Evolutionary conservation across 1,140 invertebrate species (phyloP), one percentile per base, ranked within the genome.

Genomic region (Eciton burchellii): DNA sequence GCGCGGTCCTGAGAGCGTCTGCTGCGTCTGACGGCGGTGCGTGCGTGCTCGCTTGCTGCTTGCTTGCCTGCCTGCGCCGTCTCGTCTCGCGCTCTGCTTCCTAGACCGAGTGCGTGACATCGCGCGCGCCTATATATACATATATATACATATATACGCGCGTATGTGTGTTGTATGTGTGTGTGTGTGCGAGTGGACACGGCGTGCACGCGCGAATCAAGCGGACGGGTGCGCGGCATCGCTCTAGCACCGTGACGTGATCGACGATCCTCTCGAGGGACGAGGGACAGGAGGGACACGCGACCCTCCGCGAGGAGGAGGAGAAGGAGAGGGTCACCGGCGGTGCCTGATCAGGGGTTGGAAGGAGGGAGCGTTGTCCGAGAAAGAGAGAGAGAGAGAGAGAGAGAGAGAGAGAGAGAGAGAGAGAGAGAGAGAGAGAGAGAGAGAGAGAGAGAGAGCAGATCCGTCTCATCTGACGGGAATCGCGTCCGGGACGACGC

Each of bases 1-100:
- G 81, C 83, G 54, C 82, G 57, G 72, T 57, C 43, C 43, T 3
- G 68, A 73, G 59, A 62, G 54, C 72, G 57, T 29, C n/a, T 57
- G 71, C 29, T n/a, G n/a, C n/a, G n/a, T n/a, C n/a, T n/a, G 19
- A 56, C 63, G 29, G 54, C 47, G 52, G 16, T 73, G 24, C 71
- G 56, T 56, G 47, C 73, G 47, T 66, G 45, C 52, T 2, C 19
- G 52, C 52, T 11, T 52, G 49, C 52, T n/a, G 49, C 14, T 52
- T 14, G 52, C 6, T 54, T 19, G 52, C 19, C 19, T 19, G 3
- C 19, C 5, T n/a, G 52, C 63, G 35, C 41, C 43, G 49, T 57
- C 70, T 29, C n/a, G 19, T 8, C 21, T 26, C 72, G 45, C 72
- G 24, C 21, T 43, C 6, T 35, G 52, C 59, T 73, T 35, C 26